Evolutionary conservation across 2,797 vertebrate genomes (phyloP), one percentile per base, ranked within the genome.

Genomic region (Brachyrhaphis roseni): DNA sequence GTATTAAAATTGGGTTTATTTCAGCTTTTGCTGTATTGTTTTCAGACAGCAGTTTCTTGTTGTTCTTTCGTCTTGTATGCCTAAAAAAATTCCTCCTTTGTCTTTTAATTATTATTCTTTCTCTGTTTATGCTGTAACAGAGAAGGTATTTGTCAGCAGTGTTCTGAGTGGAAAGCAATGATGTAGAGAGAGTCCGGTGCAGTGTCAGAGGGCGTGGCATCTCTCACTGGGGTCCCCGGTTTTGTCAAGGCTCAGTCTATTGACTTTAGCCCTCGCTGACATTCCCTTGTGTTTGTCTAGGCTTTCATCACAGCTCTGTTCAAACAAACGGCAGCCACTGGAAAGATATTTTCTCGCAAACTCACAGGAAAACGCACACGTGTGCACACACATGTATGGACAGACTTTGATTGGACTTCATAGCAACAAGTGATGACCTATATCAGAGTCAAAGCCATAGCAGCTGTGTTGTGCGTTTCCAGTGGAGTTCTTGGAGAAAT

Each of bases 291-390:
- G 93, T 96, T 95, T 95, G 91, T 91, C 91, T 91, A 93, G 86
- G 92, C 94, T 95, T 95, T 94, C 92, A 92, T 94, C 92, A 84
- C 34, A 89, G 84, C 92, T 90, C 93, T 85, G 87, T 93, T 94
- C 92, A 95, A 95, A 95, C 92, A 94, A 93, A 89, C 66, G 57
- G 71, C 90, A 90, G 91, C 94, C 94, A 96, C 95, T 95, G 95
- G 94, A 95, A 96, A 95, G 93, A 95, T 91, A 93, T 91, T 92
- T 85, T 90, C 87, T 84, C 87, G 36, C 85, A 84, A 78, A 86
- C 79, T 83, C 86, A 47, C 81, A 81, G 76, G 64, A 49, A 74
- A 28, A 4, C 78, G 74, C 76, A 78, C 7, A 74, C 82, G 85
- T 78, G 84, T 16, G 28, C 80, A 70, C 73, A 78, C 71, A n/a